Evolutionary conservation across 2,888 invertebrate genomes (phyloP).

Genomic region (Trachelus stipa): DNA sequence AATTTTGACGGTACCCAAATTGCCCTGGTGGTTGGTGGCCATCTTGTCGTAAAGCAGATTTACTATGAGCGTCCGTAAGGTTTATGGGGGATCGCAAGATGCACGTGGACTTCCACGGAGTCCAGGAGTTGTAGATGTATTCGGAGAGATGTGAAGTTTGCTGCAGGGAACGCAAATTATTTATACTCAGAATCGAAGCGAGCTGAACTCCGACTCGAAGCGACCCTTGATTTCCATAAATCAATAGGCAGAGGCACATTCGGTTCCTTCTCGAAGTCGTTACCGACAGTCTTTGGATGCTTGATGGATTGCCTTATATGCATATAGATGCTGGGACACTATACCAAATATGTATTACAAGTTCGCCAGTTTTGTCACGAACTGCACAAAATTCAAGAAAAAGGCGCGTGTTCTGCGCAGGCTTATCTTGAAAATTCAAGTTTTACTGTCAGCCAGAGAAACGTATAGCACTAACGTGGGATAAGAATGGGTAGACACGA

Average conservation of each 20-base stretch:
- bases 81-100: slow-evolving; percentile 55
- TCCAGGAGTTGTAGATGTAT: not conserved
- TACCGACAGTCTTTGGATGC: slow-evolving; percentile 33
- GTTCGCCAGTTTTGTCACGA: not conserved
- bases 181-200: slow-evolving; percentile 41
- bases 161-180: slow-evolving; percentile 42
- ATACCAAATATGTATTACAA: not conserved
- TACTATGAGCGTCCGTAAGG: slow-evolving; percentile 42
- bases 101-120: not conserved
- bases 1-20: slow-evolving; percentile 47
- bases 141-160: slow-evolving; percentile 10
- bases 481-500: not conserved
- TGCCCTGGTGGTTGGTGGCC: slow-evolving; percentile 45
- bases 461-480: not conserved
- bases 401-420: not conserved
- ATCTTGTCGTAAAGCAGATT: slow-evolving; percentile 5
- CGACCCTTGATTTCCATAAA: slow-evolving; percentile 53
- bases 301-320: slow-evolving; percentile 52
- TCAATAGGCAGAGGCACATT: slow-evolving; percentile 42
- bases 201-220: slow-evolving; percentile 37
- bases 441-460: not conserved
- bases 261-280: slow-evolving; percentile 40
- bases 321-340: slow-evolving; percentile 23
- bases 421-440: not conserved
- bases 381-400: not conserved